phyloP scores from a whole-genome alignment of 2,113 vertebrate genomes.

The Haemorhous mexicanus region DNA sequence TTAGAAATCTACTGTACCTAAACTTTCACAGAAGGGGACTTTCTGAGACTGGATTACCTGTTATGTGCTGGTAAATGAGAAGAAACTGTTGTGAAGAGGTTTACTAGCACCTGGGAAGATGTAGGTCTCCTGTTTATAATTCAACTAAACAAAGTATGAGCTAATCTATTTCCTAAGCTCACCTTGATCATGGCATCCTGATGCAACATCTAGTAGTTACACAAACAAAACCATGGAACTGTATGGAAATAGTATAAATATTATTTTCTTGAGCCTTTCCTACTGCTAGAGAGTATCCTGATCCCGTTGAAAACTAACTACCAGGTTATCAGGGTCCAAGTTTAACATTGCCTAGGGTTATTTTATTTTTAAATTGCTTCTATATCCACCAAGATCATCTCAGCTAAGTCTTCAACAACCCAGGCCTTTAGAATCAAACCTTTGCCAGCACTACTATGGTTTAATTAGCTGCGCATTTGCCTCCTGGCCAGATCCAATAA shows the following conservation, averaged over 20 bases:
- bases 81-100: background rate
- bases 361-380: constrained; percentile 52
- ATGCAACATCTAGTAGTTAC: background rate
- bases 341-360: constrained; percentile 10
- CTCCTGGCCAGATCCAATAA: constrained; percentile 75
- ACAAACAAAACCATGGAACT: background rate
- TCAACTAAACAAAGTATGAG: background rate
- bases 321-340: background rate
- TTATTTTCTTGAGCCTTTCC: background rate
- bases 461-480: constrained; percentile 73
- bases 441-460: constrained; percentile 59
- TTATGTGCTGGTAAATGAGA: background rate
- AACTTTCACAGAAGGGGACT: background rate
- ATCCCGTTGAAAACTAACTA: background rate
- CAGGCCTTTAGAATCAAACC: constrained; percentile 30
- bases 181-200: background rate
- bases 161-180: background rate
- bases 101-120: background rate
- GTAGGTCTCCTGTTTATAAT: background rate
- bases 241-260: background rate
- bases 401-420: background rate
- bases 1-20: background rate
- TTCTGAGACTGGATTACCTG: background rate
- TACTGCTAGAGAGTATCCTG: background rate
- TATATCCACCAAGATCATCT: constrained; percentile 12